Base-by-base conservation (phyloP, 2,888 invertebrate species). In the Heliconius sara region DNA sequence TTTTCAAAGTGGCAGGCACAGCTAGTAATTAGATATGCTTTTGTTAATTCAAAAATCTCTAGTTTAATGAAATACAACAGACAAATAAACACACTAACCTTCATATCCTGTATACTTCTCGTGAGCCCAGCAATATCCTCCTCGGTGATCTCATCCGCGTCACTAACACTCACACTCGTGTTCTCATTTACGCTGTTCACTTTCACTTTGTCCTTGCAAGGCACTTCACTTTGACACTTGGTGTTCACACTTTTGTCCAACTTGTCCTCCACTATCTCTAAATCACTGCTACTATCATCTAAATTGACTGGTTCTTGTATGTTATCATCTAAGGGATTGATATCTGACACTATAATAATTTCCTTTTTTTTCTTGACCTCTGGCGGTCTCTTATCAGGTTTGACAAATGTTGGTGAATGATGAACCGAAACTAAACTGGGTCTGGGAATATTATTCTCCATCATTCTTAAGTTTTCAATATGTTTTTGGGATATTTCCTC, bases 251-350 rank as follows among this genome's bases (percentile, higher is more conserved):
- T 89, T 87, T 89, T 91, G 83, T 91, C 91, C 81, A 85, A 84
- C 67, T 85, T 87, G 77, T 92, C 93, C 79, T 94, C 95, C 3
- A 95, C 88, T 72, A 95, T 85, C 88, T 95, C 95, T 0, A 95
- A 93, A 65, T 95, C 95, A 90, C 95, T 95, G 83, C 95, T 95
- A 83, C 95, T 95, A 79, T 95, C 95, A 70, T 95, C 95, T 0
- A 95, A 85, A 0, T 92, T 90, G 0, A 93, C 84, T 0, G 93
- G 90, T 79, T 95, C 95, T 3, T 84, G 86, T 0, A 87, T 85
- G 19, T 88, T 85, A 75, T 93, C 93, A 0, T 86, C 86, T 81
- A 95, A 84, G 0, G 95, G 95, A 82, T 95, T 95, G 10, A 94
- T 79, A 57, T 95, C 95, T 0, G 94, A 94, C 1, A 95, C 85